phyloP scores from a whole-genome alignment of 2,797 vertebrate genomes.

The Alosa sapidissima region DNA sequence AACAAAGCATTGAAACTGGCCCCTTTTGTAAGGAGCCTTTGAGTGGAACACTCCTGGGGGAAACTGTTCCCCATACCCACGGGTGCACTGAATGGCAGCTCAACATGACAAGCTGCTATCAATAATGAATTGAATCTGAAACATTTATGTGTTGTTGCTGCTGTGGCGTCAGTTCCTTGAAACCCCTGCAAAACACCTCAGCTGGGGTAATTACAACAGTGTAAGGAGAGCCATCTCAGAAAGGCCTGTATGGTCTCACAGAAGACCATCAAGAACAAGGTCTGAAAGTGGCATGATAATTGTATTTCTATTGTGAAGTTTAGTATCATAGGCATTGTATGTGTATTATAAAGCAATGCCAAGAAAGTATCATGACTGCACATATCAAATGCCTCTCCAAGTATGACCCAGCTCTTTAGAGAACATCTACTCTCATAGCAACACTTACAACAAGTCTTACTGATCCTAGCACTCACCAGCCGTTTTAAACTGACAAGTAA shows the following conservation, averaged over 20 bases:
- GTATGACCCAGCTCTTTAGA: too few relatives aligned
- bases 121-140: conserved; percentile 50
- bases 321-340: not conserved
- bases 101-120: conserved; percentile 35
- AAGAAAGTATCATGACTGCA: not conserved
- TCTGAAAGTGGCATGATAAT: not conserved
- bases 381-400: not conserved
- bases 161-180: not conserved
- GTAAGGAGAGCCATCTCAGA: not conserved
- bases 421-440: too few relatives aligned
- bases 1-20: not conserved
- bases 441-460: too few relatives aligned
- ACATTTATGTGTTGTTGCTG: conserved; percentile 44
- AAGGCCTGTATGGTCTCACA: not conserved
- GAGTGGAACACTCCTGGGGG: not conserved
- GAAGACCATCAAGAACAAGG: not conserved
- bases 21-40: not conserved
- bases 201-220: not conserved
- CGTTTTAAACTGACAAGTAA: too few relatives aligned
- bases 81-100: not conserved
- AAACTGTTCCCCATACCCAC: not conserved
- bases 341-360: not conserved
- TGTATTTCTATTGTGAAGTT: not conserved
- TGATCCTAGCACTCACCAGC: too few relatives aligned
- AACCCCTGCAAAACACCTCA: not conserved